Evolutionary conservation across 2,888 invertebrate species (phyloP), one percentile per base, ranked within the genome.

Genomic region (Xylota sylvarum): DNA sequence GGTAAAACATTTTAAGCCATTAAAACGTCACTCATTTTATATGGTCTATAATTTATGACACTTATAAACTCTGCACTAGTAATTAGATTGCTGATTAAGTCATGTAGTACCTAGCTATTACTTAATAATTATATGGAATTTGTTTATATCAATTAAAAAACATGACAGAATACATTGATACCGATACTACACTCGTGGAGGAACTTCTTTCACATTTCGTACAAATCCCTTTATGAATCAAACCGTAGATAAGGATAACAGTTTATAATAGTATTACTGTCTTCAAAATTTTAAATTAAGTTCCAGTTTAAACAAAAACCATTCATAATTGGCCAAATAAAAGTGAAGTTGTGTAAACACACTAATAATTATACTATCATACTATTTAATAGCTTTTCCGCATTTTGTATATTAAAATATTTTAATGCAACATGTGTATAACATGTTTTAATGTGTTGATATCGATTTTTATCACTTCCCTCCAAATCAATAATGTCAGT

Each of bases 401-500:
- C 19, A 17, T 23, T 27, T 52, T 52, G 9, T 9, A 52, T 23
- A n/a, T 30, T 55, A n/a, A 55, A 55, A 55, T 55, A 55, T 32
- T 55, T 55, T n/a, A 19, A 14, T 0, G 10, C 12, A 4, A 65
- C 30, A 30, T 43, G 30, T 48, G 50, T 30, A 30, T 0, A 30
- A 64, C 30, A 17, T 50, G n/a, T 50, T 35, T n/a, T n/a, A 30
- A 10, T 65, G 35, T 65, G 32, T 50, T 65, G 65, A 50, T 64
- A 65, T n/a, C 23, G 14, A 48, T 35, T 65, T 23, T 50, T 5
- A 64, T 50, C 35, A 14, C 14, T 30, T 55, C n/a, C n/a, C 30
- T 10, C 2, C 50, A 23, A 65, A 50, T 50, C 23, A 17, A 12
- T 35, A 50, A 37, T 52, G 35, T 67, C 67, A 27, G 52, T 52